Conservation (phyloP, 2,113 vertebrate species). For the Sinocyclocheilus rhinocerous region DNA sequence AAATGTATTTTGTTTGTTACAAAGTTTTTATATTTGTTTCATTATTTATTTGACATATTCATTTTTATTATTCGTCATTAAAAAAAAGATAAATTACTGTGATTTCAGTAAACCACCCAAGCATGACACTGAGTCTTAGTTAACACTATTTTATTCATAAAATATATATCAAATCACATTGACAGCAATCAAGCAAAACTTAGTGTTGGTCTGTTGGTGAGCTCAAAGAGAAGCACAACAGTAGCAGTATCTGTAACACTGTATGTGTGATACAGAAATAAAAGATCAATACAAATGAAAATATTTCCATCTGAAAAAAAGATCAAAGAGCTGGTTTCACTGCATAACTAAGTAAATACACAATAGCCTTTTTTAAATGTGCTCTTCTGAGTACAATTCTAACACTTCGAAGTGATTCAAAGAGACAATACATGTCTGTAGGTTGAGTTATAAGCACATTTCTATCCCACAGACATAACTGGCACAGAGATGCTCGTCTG, state of each 20-base stretch:
- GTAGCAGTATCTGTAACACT: constrained; percentile 31
- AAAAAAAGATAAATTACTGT: neutral
- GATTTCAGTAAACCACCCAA: neutral
- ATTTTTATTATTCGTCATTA: neutral
- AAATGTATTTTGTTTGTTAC: neutral
- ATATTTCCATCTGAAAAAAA: neutral
- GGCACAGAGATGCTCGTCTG: neutral
- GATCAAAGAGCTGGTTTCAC: neutral
- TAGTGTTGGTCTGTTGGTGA: constrained; percentile 50
- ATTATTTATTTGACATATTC: neutral
- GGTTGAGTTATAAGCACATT: neutral
- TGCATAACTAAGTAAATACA: neutral
- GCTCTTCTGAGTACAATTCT: neutral
- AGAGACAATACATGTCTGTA: neutral
- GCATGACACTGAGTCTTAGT: neutral
- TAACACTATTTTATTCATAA: constrained; percentile 56
- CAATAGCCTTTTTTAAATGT: too few species aligned
- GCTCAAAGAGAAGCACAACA: constrained; percentile 28
- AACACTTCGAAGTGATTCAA: neutral
- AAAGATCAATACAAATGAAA: neutral
- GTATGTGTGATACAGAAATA: neutral
- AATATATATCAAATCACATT: constrained; percentile 56
- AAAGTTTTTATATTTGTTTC: neutral
- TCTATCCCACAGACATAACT: neutral
- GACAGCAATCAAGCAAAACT: constrained; percentile 38